Conservation (phyloP, 2,888 invertebrate species). For the Rhopalosiphum nymphaeae region DNA sequence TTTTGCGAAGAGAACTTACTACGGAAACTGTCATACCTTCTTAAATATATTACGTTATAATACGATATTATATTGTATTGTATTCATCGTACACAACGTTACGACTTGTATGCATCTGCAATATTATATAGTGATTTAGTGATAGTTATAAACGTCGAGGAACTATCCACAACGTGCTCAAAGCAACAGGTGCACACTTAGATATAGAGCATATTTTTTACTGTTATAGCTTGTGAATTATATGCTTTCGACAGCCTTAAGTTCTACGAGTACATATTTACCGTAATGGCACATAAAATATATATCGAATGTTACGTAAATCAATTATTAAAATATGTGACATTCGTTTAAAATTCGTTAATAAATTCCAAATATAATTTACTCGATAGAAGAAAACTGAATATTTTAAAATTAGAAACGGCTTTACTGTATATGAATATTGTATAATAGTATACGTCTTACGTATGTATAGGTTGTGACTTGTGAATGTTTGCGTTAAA, state of each 20-base stretch:
- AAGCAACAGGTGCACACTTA: background rate
- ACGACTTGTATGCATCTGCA: background rate
- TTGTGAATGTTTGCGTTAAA: background rate
- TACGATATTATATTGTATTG: background rate
- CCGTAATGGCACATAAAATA: background rate
- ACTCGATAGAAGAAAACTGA: background rate
- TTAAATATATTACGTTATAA: background rate
- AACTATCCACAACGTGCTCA: background rate
- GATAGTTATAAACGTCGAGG: background rate
- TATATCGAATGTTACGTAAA: background rate
- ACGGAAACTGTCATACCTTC: background rate
- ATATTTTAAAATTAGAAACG: background rate
- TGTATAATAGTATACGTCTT: background rate
- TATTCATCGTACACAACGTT: background rate
- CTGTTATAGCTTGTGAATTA: background rate
- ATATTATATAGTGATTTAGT: background rate
- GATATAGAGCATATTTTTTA: background rate
- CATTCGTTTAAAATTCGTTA: background rate
- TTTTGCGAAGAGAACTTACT: background rate
- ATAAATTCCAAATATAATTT: background rate
- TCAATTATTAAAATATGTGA: background rate
- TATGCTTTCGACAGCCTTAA: background rate
- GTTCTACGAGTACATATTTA: background rate
- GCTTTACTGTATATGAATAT: background rate
- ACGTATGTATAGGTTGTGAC: background rate